Conservation (phyloP, 1,140 invertebrate species). For the Meloidogyne exigua region DNA sequence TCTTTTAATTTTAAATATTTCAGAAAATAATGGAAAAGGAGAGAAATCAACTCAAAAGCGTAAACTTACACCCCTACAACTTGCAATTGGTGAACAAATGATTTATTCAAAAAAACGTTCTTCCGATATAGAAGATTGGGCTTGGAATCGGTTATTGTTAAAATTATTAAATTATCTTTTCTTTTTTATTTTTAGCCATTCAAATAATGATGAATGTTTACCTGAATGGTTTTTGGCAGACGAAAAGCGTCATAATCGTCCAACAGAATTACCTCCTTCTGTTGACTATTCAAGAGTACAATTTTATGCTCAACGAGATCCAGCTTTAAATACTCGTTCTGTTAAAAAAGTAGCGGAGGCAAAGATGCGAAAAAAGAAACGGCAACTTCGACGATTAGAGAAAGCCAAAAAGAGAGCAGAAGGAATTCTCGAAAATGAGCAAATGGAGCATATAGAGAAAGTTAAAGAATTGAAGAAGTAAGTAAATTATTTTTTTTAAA, state of each 20-base stretch:
- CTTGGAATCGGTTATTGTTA: slow-evolving; percentile 87
- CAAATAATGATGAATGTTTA: slow-evolving; percentile 75
- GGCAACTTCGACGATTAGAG: slow-evolving; percentile 74
- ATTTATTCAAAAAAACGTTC: slow-evolving; percentile 80
- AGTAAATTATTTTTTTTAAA: slow-evolving; percentile 63
- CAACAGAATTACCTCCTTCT: slow-evolving; percentile 28
- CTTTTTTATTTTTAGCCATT: slow-evolving; percentile 59
- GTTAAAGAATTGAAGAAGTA: slow-evolving; percentile 83
- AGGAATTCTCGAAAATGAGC: slow-evolving; percentile 80
- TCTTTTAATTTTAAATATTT: not conserved
- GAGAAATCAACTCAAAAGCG: slow-evolving; percentile 66
- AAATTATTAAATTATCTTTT: slow-evolving; percentile 19
- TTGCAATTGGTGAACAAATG: slow-evolving; percentile 82
- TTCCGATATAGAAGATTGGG: slow-evolving; percentile 80
- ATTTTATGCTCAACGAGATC: slow-evolving; percentile 67
- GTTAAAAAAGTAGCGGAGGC: slow-evolving; percentile 98
- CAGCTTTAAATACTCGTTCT: slow-evolving; percentile 85
- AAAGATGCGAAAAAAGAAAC: slow-evolving; percentile 91
- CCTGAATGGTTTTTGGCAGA: slow-evolving; percentile 95
- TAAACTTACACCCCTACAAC: slow-evolving; percentile 76
- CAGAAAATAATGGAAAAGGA: slow-evolving; percentile 42
- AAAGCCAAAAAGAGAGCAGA: slow-evolving; percentile 94
- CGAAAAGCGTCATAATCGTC: slow-evolving; percentile 82
- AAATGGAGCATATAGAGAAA: slow-evolving; percentile 86
- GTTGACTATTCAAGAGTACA: slow-evolving; percentile 60